Evolutionary conservation across 2,797 vertebrate species (phyloP).

Genomic region (Poeciliopsis infans): DNA sequence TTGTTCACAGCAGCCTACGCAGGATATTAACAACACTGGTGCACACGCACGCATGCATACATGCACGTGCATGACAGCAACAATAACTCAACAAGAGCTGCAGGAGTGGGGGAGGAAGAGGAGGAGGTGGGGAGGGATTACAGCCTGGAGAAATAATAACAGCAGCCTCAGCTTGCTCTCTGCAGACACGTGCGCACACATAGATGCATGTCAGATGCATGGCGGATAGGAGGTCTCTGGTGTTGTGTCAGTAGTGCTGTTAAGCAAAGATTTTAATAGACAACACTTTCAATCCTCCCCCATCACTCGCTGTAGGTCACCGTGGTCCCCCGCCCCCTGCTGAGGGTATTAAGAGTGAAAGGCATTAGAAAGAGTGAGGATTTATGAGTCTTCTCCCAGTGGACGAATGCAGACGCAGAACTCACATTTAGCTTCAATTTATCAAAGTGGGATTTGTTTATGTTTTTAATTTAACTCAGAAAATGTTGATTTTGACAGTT

Average conservation of each 20-base stretch:
- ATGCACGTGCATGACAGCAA: slow-evolving; percentile 19
- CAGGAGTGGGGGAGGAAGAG: neutral
- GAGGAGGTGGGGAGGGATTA: slow-evolving; percentile 55
- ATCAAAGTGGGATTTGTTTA: neutral
- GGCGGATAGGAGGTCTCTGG: neutral
- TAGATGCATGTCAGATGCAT: slow-evolving; percentile 2
- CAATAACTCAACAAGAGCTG: slow-evolving; percentile 48
- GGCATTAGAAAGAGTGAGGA: slow-evolving; percentile 57
- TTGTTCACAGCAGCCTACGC: slow-evolving; percentile 65
- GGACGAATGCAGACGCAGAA: slow-evolving; percentile 1
- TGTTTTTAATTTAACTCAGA: neutral
- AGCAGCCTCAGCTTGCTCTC: slow-evolving; percentile 38
- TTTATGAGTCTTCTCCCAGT: slow-evolving; percentile 45
- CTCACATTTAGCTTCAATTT: neutral
- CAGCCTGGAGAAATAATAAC: slow-evolving; percentile 61
- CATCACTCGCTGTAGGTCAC: slow-evolving; percentile 18
- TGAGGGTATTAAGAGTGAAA: slow-evolving; percentile 66
- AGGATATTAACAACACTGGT: slow-evolving; percentile 56
- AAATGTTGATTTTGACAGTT: neutral
- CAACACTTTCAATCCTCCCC: slow-evolving; percentile 78
- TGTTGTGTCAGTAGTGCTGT: slow-evolving; percentile 34
- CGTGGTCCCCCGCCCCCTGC: slow-evolving; percentile 9
- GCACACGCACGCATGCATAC: slow-evolving; percentile 27
- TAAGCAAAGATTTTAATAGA: slow-evolving; percentile 76
- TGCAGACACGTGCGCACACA: neutral